phyloP scores from a whole-genome alignment of 2,797 vertebrate genomes.

The Lagocephalus sceleratus region DNA sequence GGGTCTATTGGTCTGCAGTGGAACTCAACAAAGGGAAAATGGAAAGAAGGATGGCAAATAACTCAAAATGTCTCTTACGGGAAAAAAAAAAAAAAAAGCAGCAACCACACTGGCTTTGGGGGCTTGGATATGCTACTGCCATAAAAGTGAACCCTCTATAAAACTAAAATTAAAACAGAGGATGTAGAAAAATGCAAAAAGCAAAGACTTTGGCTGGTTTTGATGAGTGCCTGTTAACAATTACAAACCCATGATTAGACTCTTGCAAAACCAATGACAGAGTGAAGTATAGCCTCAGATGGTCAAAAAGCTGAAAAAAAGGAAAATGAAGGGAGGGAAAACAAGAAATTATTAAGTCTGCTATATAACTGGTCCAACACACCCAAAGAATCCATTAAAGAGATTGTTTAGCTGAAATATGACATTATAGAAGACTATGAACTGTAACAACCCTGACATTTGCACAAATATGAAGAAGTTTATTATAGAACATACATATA shows the following conservation, averaged over 20 bases:
- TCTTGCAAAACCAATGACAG: constrained; percentile 66
- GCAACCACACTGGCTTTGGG: constrained; percentile 46
- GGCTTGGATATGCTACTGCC: constrained; percentile 46
- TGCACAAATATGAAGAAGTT: no score
- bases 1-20: constrained; percentile 44
- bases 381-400: background rate
- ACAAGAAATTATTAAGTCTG: background rate
- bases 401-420: background rate
- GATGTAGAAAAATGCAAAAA: constrained; percentile 53
- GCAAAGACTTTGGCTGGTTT: constrained; percentile 55
- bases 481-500: no score
- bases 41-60: constrained; percentile 45
- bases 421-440: background rate
- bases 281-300: constrained; percentile 53
- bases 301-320: constrained; percentile 47
- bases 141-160: constrained; percentile 61
- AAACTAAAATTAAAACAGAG: constrained; percentile 70
- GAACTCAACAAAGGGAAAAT: constrained; percentile 18
- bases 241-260: constrained; percentile 71
- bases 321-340: background rate
- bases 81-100: constrained; percentile 27
- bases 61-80: constrained; percentile 49
- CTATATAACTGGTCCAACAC: background rate
- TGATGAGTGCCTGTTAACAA: constrained; percentile 73
- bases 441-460: background rate